Percentiles rank a stretch among this genome's conserved stretches.
Evolutionary conservation across 2,797 vertebrate species (phyloP).

Genomic region (Numenius phaeopus): DNA sequence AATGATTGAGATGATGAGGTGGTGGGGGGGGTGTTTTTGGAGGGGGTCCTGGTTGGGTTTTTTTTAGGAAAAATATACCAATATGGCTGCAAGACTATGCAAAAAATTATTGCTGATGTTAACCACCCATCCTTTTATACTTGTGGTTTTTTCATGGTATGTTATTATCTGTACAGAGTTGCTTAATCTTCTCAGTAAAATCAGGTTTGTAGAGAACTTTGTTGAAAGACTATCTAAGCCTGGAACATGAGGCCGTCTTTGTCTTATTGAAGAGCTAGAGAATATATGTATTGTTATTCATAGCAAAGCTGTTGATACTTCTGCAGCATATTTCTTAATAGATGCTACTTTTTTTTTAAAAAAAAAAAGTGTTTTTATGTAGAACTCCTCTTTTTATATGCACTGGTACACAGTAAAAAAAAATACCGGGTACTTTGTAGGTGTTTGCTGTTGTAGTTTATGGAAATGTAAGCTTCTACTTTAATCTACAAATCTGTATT

Average conservation of each 20-base stretch:
- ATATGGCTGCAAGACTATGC: not conserved
- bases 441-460: not conserved
- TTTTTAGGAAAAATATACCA: not conserved
- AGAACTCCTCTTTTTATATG: not conserved
- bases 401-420: not conserved
- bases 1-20: not conserved
- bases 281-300: not conserved
- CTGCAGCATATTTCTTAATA: not conserved
- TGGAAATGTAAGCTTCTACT: not conserved
- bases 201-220: not conserved
- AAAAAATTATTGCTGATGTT: not conserved
- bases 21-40: not conserved
- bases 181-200: not conserved
- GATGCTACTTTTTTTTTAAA: not conserved
- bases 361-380: accelerated
- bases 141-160: not conserved
- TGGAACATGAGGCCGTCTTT: not conserved
- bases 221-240: not conserved
- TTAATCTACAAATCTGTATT: not conserved
- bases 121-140: not conserved
- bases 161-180: not conserved
- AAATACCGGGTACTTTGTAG: not conserved
- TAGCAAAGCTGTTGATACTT: not conserved
- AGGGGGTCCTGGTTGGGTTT: too few species aligned
- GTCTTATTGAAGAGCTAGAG: not conserved